A percentile compares a stretch with the other conserved stretches of the same genome.
Conservation (phyloP, 2,888 invertebrate species). For the Spisula subtruncata region DNA sequence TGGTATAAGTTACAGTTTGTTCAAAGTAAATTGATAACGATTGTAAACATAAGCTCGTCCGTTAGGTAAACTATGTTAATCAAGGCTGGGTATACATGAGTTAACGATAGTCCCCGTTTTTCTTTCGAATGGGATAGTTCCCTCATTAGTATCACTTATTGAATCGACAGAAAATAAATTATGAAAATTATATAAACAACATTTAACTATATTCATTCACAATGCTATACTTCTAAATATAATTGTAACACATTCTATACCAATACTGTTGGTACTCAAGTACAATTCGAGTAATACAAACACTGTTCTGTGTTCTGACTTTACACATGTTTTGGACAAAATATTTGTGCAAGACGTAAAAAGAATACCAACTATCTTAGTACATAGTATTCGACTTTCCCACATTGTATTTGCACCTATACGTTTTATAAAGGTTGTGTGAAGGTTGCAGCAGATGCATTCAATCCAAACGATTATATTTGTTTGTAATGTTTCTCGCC, state of each 20-base stretch:
- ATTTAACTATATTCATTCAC: neutral
- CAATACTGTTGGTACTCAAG: neutral
- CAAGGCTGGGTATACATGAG: too few species aligned
- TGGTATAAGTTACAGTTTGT: neutral
- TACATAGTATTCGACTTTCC: neutral
- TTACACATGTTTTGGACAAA: neutral
- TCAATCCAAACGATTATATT: too few species aligned
- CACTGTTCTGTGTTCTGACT: neutral
- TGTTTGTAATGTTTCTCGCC: too few species aligned
- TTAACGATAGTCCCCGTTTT: too few species aligned
- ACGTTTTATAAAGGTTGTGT: neutral
- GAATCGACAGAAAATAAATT: neutral
- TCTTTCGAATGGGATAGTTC: too few species aligned
- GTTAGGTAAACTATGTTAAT: too few species aligned
- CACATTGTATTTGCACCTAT: neutral
- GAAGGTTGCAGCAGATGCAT: neutral
- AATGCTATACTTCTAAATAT: neutral
- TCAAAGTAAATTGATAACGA: too few species aligned
- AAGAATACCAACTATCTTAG: too few species aligned
- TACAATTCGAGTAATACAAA: neutral
- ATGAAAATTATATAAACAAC: neutral
- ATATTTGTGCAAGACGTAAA: too few species aligned
- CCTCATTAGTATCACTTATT: too few species aligned
- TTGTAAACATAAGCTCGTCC: too few species aligned
- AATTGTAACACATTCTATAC: neutral